phyloP scores from a whole-genome alignment of 2,797 vertebrate species.

The Pantherophis alleghaniensis region DNA sequence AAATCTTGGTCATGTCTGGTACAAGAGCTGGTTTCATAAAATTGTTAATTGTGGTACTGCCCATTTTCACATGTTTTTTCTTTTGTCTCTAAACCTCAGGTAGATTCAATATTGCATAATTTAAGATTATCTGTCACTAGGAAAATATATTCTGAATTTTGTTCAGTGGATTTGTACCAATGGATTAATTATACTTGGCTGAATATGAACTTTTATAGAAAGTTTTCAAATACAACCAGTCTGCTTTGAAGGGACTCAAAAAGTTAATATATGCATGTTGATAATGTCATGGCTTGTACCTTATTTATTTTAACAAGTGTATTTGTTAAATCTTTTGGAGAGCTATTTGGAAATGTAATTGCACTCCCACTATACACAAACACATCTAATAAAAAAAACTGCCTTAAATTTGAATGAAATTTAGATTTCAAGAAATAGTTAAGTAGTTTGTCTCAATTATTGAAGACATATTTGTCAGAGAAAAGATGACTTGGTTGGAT shows the following conservation, averaged over 20 bases:
- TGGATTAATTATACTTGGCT: background rate
- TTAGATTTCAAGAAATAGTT: background rate
- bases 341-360: background rate
- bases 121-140: background rate
- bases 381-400: background rate
- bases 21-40: background rate
- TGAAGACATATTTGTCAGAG: background rate
- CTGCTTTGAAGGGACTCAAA: background rate
- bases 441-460: background rate
- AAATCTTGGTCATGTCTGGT: background rate
- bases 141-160: background rate
- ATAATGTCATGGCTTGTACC: background rate
- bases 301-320: background rate
- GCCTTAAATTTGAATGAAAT: background rate
- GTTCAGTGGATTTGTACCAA: background rate
- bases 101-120: background rate
- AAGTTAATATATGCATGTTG: background rate
- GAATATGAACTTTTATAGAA: background rate
- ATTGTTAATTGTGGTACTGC: background rate
- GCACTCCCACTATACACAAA: background rate
- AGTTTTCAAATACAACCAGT: background rate
- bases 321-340: background rate
- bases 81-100: background rate
- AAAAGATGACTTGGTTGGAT: background rate
- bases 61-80: background rate